These are phyloP conservation scores for Rotaria magnacalcarata DNA, from an alignment of 2,888 invertebrate species.

Conservation along the genomic window DNA sequence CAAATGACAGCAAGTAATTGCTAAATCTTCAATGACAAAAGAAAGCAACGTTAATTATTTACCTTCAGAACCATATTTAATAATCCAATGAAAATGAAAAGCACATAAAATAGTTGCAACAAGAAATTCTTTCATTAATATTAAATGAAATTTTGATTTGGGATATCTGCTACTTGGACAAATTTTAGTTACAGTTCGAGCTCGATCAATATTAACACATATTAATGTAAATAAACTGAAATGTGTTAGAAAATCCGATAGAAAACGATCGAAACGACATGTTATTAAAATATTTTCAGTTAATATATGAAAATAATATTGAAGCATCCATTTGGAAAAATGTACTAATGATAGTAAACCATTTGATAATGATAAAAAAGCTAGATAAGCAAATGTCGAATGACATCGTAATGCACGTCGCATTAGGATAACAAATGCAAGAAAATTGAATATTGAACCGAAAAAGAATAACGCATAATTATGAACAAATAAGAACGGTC, in stretches of 20 bases:
- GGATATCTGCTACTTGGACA: background rate
- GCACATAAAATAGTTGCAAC: background rate
- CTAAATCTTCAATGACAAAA: too few relatives aligned
- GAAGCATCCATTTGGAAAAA: slow-evolving; percentile 3
- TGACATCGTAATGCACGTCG: slow-evolving; percentile 8
- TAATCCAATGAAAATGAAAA: slow-evolving; percentile 29
- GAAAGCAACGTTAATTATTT: background rate
- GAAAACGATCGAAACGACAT: slow-evolving; percentile 21
- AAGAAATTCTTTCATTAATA: slow-evolving; percentile 9
- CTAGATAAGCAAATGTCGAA: slow-evolving; percentile 35
- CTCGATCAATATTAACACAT: slow-evolving; percentile 32
- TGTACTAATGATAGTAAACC: slow-evolving; percentile 2
- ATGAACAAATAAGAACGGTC: slow-evolving; percentile 13
- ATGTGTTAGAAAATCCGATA: slow-evolving; percentile 14
- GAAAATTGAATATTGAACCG: slow-evolving; percentile 22
- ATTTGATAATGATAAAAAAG: slow-evolving; percentile 24
- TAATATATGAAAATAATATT: background rate
- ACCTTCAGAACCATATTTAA: slow-evolving; percentile 21
- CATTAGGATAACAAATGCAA: background rate
- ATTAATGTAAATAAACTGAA: slow-evolving; percentile 38
- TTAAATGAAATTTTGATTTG: slow-evolving; percentile 14
- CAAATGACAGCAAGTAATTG: too few relatives aligned
- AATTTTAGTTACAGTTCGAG: slow-evolving; percentile 3
- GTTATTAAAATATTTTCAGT: background rate
- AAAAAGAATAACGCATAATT: slow-evolving; percentile 20